phyloP scores from a whole-genome alignment of 1,140 invertebrate species.

The Drosophila navojoa region DNA sequence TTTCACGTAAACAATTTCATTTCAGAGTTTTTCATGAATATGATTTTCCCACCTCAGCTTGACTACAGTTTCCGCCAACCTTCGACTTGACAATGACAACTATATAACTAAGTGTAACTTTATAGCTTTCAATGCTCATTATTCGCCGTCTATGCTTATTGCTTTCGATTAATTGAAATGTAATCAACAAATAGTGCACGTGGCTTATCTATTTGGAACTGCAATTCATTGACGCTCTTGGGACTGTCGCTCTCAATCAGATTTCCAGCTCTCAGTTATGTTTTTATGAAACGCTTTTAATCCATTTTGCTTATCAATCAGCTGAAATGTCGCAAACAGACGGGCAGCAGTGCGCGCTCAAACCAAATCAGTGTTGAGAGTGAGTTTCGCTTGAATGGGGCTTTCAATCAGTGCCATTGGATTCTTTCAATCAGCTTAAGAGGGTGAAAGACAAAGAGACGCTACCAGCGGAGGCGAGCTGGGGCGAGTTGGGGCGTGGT shows the following conservation, averaged over 20 bases:
- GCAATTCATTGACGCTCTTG: not conserved
- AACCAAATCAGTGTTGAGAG: slow-evolving; percentile 22
- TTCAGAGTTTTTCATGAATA: not conserved
- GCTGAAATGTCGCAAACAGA: not conserved
- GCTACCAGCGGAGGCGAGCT: too few relatives aligned
- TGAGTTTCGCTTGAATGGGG: slow-evolving; percentile 19
- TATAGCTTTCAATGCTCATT: too few relatives aligned
- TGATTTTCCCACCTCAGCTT: not conserved
- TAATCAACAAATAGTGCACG: too few relatives aligned
- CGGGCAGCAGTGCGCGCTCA: not conserved
- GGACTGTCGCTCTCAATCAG: not conserved
- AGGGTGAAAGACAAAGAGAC: not conserved
- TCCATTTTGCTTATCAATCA: slow-evolving; percentile 11
- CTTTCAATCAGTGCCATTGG: slow-evolving; percentile 38
- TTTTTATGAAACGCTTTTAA: not conserved
- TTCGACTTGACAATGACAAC: not conserved
- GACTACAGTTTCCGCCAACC: not conserved
- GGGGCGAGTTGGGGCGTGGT: slow-evolving; percentile 13
- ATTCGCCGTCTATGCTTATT: too few relatives aligned
- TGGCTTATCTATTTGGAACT: not conserved
- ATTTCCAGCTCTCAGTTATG: slow-evolving; percentile 2
- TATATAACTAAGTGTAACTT: not conserved
- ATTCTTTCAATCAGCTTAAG: slow-evolving; percentile 15
- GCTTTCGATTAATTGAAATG: not conserved
- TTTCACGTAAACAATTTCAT: not conserved